phyloP scores from a whole-genome alignment of 2,797 vertebrate species.

The Distichodus sexfasciatus region DNA sequence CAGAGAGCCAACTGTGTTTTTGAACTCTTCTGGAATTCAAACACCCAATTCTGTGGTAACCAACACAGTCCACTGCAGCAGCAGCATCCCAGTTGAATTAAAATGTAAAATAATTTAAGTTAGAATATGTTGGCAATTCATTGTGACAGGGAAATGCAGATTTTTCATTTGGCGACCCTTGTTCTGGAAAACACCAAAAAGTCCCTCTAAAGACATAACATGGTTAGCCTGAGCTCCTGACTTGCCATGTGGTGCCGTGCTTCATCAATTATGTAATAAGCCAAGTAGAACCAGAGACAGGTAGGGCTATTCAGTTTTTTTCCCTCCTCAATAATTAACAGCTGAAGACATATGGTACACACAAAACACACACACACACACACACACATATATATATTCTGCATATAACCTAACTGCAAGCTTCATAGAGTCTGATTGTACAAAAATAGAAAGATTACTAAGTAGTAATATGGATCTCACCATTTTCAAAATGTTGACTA shows the following conservation, averaged over 20 bases:
- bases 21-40: too few species aligned
- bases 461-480: too few species aligned
- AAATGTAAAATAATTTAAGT: too few species aligned
- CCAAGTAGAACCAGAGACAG: slow-evolving; percentile 44
- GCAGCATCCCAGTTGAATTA: too few species aligned
- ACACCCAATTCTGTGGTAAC: too few species aligned
- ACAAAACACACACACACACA: slow-evolving; percentile 7
- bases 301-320: slow-evolving; percentile 63
- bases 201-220: neutral
- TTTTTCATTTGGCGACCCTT: neutral
- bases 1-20: too few species aligned
- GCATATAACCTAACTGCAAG: too few species aligned
- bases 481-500: neutral
- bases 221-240: slow-evolving; percentile 2
- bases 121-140: too few species aligned
- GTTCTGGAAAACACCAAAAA: neutral
- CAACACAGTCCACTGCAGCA: too few species aligned
- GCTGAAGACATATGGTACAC: slow-evolving; percentile 12
- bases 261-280: slow-evolving; percentile 68
- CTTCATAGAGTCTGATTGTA: too few species aligned
- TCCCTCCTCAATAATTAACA: slow-evolving; percentile 69
- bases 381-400: neutral
- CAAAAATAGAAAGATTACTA: too few species aligned
- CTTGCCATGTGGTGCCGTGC: slow-evolving; percentile 43
- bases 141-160: too few species aligned